Evolutionary conservation across 2,888 invertebrate species (phyloP), one percentile per base, ranked within the genome.

Genomic region (Luperina nickerlii): DNA sequence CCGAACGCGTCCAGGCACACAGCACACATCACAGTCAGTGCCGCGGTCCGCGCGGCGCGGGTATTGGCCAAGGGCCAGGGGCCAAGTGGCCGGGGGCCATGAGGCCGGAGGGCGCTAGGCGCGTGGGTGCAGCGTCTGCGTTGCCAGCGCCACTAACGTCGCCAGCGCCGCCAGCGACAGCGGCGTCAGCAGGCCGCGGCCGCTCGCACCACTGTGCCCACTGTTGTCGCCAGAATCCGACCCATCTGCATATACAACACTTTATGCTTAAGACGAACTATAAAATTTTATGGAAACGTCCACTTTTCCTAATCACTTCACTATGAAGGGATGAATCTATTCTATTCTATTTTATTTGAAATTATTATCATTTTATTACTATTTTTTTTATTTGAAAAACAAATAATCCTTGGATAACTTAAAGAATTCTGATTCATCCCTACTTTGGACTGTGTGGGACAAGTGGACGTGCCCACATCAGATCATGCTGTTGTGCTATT

Each of bases 1-100:
- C 90, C 93, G 95, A 95, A 94, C 94, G 93, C 93, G 89, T 88
- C 90, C 94, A 94, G 91, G 92, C 94, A 95, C 95, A 93, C 95
- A 92, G 91, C 90, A 94, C 94, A 94, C 93, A 94, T 95, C 95
- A 95, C 95, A 95, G 94, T 93, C 96, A 95, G 95, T 95, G 96
- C 89, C 95, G 96, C 95, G 94, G 93, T 32, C n/a, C 54, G 65
- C 84, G 84, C 82, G 82, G 84, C 84, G 74, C 51, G 79, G 94
- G 92, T 81, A 66, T 13, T 38, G 76, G 62, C 74, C 63, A n/a
- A 63, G 73, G 66, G 69, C 54, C 87, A 78, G 76, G 48, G 69
- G 51, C 70, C 66, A 18, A 67, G 27, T 48, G 79, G 62, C 57
- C 57, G 15, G 42, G 11, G 24, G 24, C 51, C 65, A 48, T 60